phyloP scores from a whole-genome alignment of 37 sponge, comb jelly and placozoan species.

The Haliclona indistincta region DNA sequence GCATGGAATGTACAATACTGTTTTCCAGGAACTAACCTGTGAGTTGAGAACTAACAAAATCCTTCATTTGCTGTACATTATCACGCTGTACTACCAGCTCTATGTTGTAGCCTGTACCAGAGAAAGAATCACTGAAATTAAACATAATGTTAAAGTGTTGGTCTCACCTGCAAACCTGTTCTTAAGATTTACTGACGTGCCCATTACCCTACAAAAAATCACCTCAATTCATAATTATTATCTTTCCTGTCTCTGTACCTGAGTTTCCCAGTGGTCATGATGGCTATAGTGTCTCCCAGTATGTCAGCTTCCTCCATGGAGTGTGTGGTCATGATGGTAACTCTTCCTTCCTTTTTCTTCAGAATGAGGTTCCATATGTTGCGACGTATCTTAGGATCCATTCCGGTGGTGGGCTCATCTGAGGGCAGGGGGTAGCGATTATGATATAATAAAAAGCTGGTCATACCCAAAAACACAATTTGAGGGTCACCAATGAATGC shows the following conservation, averaged over 20 bases:
- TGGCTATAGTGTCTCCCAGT: conserved; percentile 77
- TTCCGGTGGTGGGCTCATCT: conserved; percentile 74
- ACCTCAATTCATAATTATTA: not conserved
- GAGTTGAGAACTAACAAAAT: conserved; percentile 32
- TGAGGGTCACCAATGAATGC: conserved; percentile 77
- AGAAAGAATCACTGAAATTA: not conserved
- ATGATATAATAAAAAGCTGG: not conserved
- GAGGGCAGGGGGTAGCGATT: not conserved
- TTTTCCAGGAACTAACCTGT: too few relatives aligned
- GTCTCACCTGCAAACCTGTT: conserved; percentile 74
- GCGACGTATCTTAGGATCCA: conserved; percentile 81
- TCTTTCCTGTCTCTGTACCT: conserved; percentile 29
- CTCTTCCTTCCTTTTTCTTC: conserved; percentile 57
- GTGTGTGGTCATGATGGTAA: conserved; percentile 85
- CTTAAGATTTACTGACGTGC: conserved; percentile 77
- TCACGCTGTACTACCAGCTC: conserved; percentile 62
- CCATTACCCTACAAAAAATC: conserved; percentile 45
- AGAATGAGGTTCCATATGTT: conserved; percentile 88
- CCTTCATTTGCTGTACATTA: conserved; percentile 18
- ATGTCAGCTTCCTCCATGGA: conserved; percentile 92
- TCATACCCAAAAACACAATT: conserved; percentile 69
- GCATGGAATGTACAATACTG: too few relatives aligned
- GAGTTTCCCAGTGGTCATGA: conserved; percentile 73
- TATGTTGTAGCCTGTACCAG: conserved; percentile 62
- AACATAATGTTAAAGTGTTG: not conserved